Percentiles rank a stretch among this genome's conserved stretches.
These are phyloP conservation scores for Crepidodera aurea DNA, from an alignment of 2,888 invertebrate species.

Conservation along the genomic window DNA sequence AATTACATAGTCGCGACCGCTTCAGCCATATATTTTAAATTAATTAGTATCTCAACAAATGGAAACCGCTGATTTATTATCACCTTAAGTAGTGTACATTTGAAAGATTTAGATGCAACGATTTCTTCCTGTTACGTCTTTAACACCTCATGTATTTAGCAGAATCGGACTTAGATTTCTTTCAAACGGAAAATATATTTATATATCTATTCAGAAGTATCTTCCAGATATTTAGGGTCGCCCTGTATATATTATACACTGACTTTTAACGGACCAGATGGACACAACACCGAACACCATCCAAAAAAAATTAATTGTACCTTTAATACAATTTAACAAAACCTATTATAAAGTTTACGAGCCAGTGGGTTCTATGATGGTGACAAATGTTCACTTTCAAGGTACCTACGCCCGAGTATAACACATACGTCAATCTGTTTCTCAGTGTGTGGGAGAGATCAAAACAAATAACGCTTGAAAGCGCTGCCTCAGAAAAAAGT, in stretches of 20 bases:
- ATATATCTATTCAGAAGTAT: too few species aligned
- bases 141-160: constrained; percentile 24
- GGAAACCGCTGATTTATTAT: constrained; percentile 37
- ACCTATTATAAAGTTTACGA: constrained; percentile 18
- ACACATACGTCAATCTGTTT: constrained; percentile 8
- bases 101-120: constrained; percentile 33
- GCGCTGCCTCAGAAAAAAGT: constrained; percentile 15
- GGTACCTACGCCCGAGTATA: constrained; percentile 10
- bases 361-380: constrained; percentile 16
- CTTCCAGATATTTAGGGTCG: too few species aligned
- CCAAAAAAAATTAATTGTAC: constrained; percentile 6
- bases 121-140: constrained; percentile 29
- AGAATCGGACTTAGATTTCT: constrained; percentile 6
- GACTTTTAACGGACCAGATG: too few species aligned
- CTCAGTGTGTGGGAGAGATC: constrained; percentile 19
- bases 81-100: constrained; percentile 32
- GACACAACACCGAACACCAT: background rate
- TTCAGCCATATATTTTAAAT: constrained; percentile 32
- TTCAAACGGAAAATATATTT: too few species aligned
- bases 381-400: constrained; percentile 15
- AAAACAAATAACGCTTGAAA: constrained; percentile 19
- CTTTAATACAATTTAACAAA: constrained; percentile 6
- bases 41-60: constrained; percentile 38
- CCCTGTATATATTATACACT: too few species aligned
- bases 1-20: constrained; percentile 7